Percentiles rank a stretch among this genome's conserved stretches.
These are phyloP conservation scores for Crotalus viridis DNA, from an alignment of 2,113 vertebrate genomes.

Conservation along the genomic window DNA sequence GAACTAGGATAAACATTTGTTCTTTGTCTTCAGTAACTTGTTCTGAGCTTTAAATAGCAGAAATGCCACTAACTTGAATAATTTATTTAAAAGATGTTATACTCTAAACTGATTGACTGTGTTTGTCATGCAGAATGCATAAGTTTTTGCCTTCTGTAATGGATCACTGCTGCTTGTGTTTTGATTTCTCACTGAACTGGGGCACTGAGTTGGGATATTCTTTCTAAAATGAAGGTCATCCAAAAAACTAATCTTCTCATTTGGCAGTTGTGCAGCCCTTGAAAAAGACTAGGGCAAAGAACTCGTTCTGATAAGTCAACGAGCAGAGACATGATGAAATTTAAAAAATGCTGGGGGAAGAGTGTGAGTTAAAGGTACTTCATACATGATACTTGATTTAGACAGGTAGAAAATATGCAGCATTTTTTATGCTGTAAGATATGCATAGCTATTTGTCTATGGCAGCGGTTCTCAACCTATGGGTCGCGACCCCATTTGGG, in stretches of 20 bases:
- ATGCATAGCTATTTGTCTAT: neutral
- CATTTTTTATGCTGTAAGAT: neutral
- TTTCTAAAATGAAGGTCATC: constrained; percentile 15
- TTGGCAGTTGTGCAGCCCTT: neutral
- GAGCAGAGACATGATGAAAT: neutral
- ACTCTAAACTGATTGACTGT: neutral
- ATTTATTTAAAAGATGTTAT: constrained; percentile 6
- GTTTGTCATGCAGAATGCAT: constrained; percentile 6
- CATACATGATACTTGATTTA: neutral
- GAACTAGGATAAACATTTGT: neutral
- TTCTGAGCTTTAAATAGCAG: neutral
- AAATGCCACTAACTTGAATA: neutral
- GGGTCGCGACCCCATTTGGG: too few relatives aligned
- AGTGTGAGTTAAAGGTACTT: neutral
- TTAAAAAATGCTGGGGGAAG: neutral
- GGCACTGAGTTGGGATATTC: neutral
- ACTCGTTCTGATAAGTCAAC: constrained; percentile 12
- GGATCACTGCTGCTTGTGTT: neutral
- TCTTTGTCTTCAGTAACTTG: constrained; percentile 11
- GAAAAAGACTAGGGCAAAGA: constrained; percentile 40
- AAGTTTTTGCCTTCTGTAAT: constrained; percentile 15
- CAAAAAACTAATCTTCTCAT: constrained; percentile 32
- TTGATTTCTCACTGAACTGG: constrained; percentile 20
- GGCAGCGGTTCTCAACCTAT: too few relatives aligned
- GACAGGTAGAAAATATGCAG: neutral